These are phyloP conservation scores for Leucoma salicis DNA, from an alignment of 2,888 invertebrate genomes.

Conservation along the genomic window DNA sequence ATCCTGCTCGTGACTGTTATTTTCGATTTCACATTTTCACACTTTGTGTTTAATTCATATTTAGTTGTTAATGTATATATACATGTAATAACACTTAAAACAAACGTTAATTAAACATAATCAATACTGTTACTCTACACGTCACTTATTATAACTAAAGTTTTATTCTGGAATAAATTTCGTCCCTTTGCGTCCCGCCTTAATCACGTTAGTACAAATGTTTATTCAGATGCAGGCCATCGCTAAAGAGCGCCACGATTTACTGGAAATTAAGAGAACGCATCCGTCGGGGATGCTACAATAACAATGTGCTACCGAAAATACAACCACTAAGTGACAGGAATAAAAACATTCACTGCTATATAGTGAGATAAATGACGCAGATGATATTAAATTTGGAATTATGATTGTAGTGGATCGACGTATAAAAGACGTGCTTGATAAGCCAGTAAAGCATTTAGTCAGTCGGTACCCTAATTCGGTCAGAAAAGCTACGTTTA, in stretches of 20 bases:
- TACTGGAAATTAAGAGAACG: constrained; percentile 79
- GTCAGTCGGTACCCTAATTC: no score
- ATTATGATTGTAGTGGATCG: no score
- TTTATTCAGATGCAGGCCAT: constrained; percentile 79
- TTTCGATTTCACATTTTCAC: no score
- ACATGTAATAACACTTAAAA: no score
- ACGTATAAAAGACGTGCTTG: no score
- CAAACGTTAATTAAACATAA: no score
- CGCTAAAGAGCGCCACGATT: constrained; percentile 71
- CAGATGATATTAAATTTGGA: constrained; percentile 9
- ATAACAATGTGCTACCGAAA: constrained; percentile 73
- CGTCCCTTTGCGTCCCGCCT: constrained; percentile 31
- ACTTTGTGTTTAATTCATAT: no score
- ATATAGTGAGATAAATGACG: constrained; percentile 26
- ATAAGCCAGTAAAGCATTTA: no score
- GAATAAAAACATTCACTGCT: constrained; percentile 52
- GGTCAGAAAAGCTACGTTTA: no score
- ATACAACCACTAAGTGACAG: constrained; percentile 61
- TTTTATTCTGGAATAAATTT: constrained; percentile 3
- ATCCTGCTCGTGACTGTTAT: no score
- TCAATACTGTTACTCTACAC: no score
- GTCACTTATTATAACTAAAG: not conserved
- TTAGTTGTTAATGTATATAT: no score
- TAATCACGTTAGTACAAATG: constrained; percentile 54
- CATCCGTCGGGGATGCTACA: constrained; percentile 67